Conservation (phyloP, 1,140 invertebrate species). For the Leptinotarsa lineolata region DNA sequence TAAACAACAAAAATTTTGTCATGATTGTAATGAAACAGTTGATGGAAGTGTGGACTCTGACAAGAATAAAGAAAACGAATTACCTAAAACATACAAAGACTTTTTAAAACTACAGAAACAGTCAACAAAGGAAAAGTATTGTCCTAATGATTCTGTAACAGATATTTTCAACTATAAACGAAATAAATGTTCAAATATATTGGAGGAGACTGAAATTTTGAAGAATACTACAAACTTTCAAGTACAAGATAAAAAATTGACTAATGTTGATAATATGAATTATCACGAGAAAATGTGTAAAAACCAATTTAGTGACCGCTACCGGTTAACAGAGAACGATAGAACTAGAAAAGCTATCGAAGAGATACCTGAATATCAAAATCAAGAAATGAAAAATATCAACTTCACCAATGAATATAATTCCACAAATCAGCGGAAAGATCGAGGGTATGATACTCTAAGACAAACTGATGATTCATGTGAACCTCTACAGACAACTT, state of each 20-base stretch:
- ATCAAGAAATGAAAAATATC: no score
- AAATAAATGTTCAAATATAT: constrained; percentile 15
- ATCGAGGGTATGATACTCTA: no score
- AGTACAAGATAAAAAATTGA: constrained; percentile 8
- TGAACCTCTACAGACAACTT: no score
- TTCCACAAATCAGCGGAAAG: no score
- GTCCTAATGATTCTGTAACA: constrained; percentile 37
- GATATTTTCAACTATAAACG: constrained; percentile 45
- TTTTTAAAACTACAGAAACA: constrained; percentile 37
- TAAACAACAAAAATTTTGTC: background rate
- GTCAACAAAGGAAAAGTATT: constrained; percentile 14
- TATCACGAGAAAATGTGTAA: no score
- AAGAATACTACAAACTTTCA: background rate
- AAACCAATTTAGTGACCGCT: background rate
- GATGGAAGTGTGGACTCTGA: background rate
- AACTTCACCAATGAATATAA: no score
- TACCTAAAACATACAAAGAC: constrained; percentile 37
- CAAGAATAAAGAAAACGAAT: constrained; percentile 12
- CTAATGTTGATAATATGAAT: background rate
- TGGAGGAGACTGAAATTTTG: background rate
- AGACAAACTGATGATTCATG: no score
- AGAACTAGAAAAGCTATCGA: no score
- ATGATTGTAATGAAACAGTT: background rate
- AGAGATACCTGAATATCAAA: no score
- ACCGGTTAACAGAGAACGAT: background rate